Percentiles rank a stretch among this genome's conserved stretches.
phyloP scores from a whole-genome alignment of 2,113 vertebrate species.

The Tauraco erythrolophus region DNA sequence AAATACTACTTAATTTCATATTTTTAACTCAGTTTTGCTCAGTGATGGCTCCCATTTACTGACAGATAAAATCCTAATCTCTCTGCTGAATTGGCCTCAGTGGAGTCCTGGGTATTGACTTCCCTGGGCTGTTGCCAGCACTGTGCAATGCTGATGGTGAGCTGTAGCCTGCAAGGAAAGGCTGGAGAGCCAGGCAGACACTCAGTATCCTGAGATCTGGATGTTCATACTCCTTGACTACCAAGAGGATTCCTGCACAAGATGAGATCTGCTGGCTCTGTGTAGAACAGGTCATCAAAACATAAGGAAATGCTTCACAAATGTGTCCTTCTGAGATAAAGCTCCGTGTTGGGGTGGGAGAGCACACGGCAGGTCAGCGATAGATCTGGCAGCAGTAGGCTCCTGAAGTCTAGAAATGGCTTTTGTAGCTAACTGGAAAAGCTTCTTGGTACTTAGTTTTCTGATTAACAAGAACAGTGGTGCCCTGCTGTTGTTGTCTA shows the following conservation, averaged over 20 bases:
- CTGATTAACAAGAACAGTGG: not conserved
- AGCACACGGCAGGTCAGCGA: not conserved
- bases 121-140: not conserved
- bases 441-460: not conserved
- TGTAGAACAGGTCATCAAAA: not conserved
- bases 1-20: constrained; percentile 57
- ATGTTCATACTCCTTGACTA: not conserved
- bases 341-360: not conserved
- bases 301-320: not conserved
- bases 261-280: not conserved
- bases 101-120: not conserved
- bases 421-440: not conserved
- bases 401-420: not conserved
- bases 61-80: constrained; percentile 41
- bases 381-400: not conserved
- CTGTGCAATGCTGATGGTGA: not conserved
- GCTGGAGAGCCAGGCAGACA: not conserved
- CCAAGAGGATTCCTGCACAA: not conserved
- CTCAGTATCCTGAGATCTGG: not conserved
- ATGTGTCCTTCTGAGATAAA: not conserved
- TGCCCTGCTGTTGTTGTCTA: rapidly evolving
- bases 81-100: not conserved
- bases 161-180: not conserved
- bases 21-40: constrained; percentile 51
- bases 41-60: not conserved